phyloP scores from a whole-genome alignment of 1,140 invertebrate genomes.

The Calephelis virginiensis region DNA sequence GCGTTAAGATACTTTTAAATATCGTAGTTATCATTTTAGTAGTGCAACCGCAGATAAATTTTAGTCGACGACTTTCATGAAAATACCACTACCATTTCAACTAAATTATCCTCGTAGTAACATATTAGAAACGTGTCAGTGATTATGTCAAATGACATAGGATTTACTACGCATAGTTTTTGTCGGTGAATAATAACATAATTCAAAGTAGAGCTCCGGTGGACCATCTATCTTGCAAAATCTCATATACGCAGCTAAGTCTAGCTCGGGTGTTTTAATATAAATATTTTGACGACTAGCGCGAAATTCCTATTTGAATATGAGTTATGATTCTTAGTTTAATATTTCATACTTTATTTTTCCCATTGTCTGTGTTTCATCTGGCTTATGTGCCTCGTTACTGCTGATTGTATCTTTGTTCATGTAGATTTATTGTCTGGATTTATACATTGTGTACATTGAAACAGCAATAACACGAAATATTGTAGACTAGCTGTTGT shows the following conservation, averaged over 20 bases:
- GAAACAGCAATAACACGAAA: too few species aligned
- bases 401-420: neutral
- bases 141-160: conserved; percentile 1
- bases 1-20: too few species aligned
- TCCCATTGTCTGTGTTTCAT: neutral
- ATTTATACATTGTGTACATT: too few species aligned
- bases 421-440: neutral
- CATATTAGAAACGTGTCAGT: neutral
- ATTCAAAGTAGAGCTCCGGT: conserved; percentile 6
- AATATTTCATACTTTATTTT: conserved; percentile 7
- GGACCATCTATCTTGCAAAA: conserved; percentile 23
- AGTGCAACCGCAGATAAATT: too few species aligned
- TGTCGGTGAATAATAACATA: conserved; percentile 9
- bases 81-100: too few species aligned
- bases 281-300: conserved; percentile 39
- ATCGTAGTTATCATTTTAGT: too few species aligned
- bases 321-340: conserved; percentile 33
- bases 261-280: conserved; percentile 41
- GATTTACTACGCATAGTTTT: conserved; percentile 16
- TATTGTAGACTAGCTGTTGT: too few species aligned
- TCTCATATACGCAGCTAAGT: conserved; percentile 29
- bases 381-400: conserved; percentile 5
- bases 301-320: conserved; percentile 43
- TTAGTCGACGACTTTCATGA: too few species aligned
- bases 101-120: too few species aligned